Evolutionary conservation across 2,797 vertebrate species (phyloP).

Genomic region (Steatocranus sp.): DNA sequence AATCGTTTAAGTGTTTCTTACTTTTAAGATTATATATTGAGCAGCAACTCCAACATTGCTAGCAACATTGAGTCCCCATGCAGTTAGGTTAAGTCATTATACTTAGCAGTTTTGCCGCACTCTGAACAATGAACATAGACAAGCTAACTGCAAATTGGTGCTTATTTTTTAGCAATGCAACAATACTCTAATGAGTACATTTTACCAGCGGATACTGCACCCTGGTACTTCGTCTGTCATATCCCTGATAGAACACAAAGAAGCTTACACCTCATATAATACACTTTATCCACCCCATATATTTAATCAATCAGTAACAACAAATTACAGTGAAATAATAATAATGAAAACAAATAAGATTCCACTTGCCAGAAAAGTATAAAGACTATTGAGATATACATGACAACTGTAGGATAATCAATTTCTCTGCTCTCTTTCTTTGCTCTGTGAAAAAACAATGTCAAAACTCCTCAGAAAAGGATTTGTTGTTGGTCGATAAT

Average conservation of each 20-base stretch:
- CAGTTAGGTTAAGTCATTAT: not conserved
- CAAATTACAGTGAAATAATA: not conserved
- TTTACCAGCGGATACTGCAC: not conserved
- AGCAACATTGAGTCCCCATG: not conserved
- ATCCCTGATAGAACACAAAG: not conserved
- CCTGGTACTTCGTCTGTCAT: not conserved
- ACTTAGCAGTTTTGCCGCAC: fast-evolving
- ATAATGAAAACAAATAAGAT: not conserved
- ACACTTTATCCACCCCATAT: not conserved
- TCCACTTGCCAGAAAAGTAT: not conserved
- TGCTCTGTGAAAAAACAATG: not conserved
- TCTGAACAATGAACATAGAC: not conserved
- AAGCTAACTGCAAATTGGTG: fast-evolving
- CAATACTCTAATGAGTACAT: not conserved
- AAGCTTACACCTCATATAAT: not conserved
- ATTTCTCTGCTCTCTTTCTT: not conserved
- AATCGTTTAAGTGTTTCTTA: not conserved
- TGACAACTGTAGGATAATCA: not conserved
- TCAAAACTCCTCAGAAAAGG: not conserved
- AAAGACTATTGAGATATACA: not conserved
- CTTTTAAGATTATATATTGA: fast-evolving
- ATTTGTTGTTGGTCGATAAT: not conserved
- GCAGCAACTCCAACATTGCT: not conserved
- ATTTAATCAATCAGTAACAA: not conserved
- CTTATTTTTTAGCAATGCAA: not conserved